Evolutionary conservation across 2,113 vertebrate genomes (phyloP).

Genomic region (sheep (Ovis aries)): DNA sequence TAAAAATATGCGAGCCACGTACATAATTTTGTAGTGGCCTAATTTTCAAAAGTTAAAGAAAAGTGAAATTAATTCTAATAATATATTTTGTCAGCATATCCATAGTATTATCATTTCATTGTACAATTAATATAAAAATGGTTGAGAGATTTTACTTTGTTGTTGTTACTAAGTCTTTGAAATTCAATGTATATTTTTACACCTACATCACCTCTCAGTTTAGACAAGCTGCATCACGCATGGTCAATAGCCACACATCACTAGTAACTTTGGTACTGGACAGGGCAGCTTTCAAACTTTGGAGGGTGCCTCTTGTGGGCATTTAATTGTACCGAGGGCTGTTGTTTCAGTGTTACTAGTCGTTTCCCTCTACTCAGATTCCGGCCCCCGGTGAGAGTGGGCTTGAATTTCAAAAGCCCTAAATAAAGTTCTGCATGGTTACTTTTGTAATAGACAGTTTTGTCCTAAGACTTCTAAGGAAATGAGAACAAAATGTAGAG

Average conservation of each 20-base stretch:
- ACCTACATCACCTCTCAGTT: background rate
- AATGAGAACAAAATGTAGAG: background rate
- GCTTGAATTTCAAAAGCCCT: conserved; percentile 7
- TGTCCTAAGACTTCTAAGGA: conserved; percentile 8
- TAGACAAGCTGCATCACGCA: background rate
- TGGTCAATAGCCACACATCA: background rate
- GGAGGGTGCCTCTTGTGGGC: background rate
- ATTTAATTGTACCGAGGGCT: background rate
- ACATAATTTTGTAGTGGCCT: background rate
- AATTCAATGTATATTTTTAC: background rate
- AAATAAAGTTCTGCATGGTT: conserved; percentile 29
- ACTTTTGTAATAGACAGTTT: background rate
- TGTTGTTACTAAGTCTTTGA: background rate
- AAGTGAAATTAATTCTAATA: background rate
- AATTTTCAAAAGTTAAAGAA: background rate
- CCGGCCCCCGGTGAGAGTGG: background rate
- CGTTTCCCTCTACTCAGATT: background rate
- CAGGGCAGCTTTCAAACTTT: background rate
- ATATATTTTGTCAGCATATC: background rate
- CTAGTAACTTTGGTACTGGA: background rate
- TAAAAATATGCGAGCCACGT: background rate
- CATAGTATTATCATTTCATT: conserved; percentile 1
- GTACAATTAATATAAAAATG: background rate
- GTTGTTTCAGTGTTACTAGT: background rate
- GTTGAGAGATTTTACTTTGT: background rate